A percentile compares a stretch with the other conserved stretches of the same genome.
Conservation (phyloP, 2,888 invertebrate genomes). For the Sminthurides aquaticus region DNA sequence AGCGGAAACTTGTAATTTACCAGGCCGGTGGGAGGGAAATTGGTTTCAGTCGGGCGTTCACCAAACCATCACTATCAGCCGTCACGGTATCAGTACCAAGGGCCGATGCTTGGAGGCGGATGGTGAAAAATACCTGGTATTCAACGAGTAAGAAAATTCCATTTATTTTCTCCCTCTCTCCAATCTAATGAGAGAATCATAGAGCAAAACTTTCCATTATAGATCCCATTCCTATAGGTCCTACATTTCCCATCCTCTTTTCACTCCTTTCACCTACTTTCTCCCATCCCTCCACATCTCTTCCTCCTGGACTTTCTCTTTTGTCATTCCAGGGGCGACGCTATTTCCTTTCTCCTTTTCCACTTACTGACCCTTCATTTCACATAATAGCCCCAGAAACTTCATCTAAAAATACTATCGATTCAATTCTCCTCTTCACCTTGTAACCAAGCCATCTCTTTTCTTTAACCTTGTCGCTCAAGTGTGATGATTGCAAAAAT, state of each 20-base stretch:
- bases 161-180: conserved; percentile 3
- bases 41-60: conserved; percentile 63
- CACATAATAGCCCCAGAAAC: neutral
- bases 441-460: too few species aligned
- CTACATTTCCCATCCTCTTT: neutral
- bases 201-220: neutral
- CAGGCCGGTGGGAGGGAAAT: conserved; percentile 37
- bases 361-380: neutral
- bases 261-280: neutral
- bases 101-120: conserved; percentile 61
- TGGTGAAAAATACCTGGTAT: conserved; percentile 60
- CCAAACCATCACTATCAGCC: conserved; percentile 44
- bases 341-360: neutral
- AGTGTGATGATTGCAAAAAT: neutral
- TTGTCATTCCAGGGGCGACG: neutral
- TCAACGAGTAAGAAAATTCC: conserved; percentile 44
- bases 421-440: neutral
- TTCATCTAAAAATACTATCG: neutral
- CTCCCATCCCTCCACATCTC: neutral
- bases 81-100: conserved; percentile 58
- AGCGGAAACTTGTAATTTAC: conserved; percentile 36
- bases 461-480: too few species aligned
- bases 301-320: neutral
- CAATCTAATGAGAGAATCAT: conserved; percentile 6
- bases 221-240: neutral